A percentile compares a stretch with the other conserved stretches of the same genome.
These are phyloP conservation scores for Parascotia fuliginaria DNA, from an alignment of 2,888 invertebrate genomes.

Conservation along the genomic window DNA sequence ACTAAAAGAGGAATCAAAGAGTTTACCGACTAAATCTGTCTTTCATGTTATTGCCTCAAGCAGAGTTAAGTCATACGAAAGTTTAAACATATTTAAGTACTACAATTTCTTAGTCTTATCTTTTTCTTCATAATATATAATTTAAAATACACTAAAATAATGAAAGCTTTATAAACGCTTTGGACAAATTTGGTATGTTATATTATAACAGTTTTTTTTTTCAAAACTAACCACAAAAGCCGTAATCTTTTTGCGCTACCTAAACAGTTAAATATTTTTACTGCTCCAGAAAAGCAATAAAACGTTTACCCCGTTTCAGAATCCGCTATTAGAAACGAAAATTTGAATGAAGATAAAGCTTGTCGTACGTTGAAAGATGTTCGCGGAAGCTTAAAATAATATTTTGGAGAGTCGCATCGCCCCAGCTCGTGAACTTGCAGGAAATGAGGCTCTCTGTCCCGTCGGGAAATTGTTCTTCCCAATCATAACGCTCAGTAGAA, in stretches of 20 bases:
- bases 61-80: slow-evolving; percentile 63
- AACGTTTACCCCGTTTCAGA: slow-evolving; percentile 37
- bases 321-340: slow-evolving; percentile 33
- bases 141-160: slow-evolving; percentile 17
- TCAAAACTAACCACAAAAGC: slow-evolving; percentile 24
- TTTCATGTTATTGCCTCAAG: slow-evolving; percentile 60
- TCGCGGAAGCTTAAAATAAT: slow-evolving; percentile 80
- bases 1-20: slow-evolving; percentile 57
- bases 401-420: slow-evolving; percentile 72
- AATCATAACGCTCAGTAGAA: slow-evolving; percentile 79
- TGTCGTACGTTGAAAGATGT: slow-evolving; percentile 74
- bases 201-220: slow-evolving; percentile 1
- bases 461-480: slow-evolving; percentile 81
- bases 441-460: slow-evolving; percentile 82
- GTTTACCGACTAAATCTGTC: slow-evolving; percentile 54
- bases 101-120: slow-evolving; percentile 58
- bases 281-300: slow-evolving; percentile 25
- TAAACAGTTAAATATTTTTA: slow-evolving; percentile 27
- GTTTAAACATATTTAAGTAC: slow-evolving; percentile 59
- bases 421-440: slow-evolving; percentile 67
- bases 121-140: slow-evolving; percentile 14
- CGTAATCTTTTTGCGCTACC: slow-evolving; percentile 14
- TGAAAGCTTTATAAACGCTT: slow-evolving; percentile 4
- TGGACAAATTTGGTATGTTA: slow-evolving; percentile 15
- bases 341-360: slow-evolving; percentile 58